Evolutionary conservation across 1,140 invertebrate genomes (phyloP).

Genomic region (Wasmannia auropunctata): DNA sequence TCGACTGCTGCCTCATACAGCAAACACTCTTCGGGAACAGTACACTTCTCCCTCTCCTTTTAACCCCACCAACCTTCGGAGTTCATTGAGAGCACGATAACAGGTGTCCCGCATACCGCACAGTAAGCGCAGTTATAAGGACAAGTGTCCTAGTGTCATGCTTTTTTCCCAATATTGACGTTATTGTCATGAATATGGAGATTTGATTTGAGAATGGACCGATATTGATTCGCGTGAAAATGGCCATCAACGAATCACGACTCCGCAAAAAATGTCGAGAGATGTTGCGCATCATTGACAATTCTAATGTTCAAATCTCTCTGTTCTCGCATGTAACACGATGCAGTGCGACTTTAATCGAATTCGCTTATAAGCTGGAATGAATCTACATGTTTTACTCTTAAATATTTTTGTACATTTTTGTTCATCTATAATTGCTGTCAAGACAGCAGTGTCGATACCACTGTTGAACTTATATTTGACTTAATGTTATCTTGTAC

Average conservation of each 20-base stretch:
- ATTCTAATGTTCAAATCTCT: neutral
- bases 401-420: neutral
- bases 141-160: conserved; percentile 3
- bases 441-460: neutral
- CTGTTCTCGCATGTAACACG: neutral
- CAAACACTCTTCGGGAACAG: conserved; percentile 69
- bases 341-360: neutral
- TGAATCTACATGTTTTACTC: neutral
- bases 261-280: neutral
- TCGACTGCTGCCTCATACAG: conserved; percentile 63
- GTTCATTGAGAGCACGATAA: conserved; percentile 65
- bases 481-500: neutral
- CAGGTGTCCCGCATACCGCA: conserved; percentile 70
- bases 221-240: neutral
- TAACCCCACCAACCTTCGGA: conserved; percentile 41
- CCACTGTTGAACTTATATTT: neutral
- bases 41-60: conserved; percentile 49
- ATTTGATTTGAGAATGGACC: neutral
- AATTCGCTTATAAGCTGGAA: neutral
- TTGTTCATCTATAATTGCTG: neutral
- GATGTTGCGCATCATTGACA: neutral
- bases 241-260: neutral
- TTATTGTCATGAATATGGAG: neutral
- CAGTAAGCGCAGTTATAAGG: neutral
- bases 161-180: neutral